Evolutionary conservation across 2,113 vertebrate genomes (phyloP), one percentile per base, ranked within the genome.

Genomic region (Atrichornis clamosus): DNA sequence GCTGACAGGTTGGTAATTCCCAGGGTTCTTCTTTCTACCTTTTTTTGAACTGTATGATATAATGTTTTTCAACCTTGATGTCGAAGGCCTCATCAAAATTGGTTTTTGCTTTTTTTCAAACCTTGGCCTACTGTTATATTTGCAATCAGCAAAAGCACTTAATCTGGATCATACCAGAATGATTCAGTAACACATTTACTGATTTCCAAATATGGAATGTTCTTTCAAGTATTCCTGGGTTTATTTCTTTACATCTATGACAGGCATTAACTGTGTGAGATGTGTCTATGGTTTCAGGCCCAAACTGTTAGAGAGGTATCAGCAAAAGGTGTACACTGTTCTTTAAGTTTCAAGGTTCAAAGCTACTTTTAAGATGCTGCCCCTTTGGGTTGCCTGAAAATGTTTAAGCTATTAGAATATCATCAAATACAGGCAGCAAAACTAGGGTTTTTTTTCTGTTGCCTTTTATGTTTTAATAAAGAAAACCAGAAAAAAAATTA

Each of bases 401-500:
- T 41, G 17, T 11, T 63, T 47, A 83, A 58, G 32, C n/a, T 50
- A 58, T 18, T 32, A 78, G 24, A 72, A 21, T 10, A 58, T 23
- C 20, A 59, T 22, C 26, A 37, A 35, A 41, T n/a, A 30, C 2
- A 63, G 32, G 18, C 7, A 85, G 47, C 5, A 65, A 67, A 81
- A 12, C 6, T 23, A 13, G 12, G 4, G 27, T 41, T 30, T 15
- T 23, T 35, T 39, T 13, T 20, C 39, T 26, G 7, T 30, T 16
- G 9, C 30, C 32, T 68, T 47, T 23, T 19, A 19, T 17, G 30
- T 41, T 49, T 42, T 26, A 70, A 68, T 14, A 59, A 59, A 65
- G 32, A 15, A 13, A 32, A 15, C 15, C 8, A 3, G 3, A 7
- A 41, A 23, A 53, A 44, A 37, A 1, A 2, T 5, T 56, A 16